Base-by-base conservation (phyloP, 2,888 invertebrate species). In the Elysia crispata region DNA sequence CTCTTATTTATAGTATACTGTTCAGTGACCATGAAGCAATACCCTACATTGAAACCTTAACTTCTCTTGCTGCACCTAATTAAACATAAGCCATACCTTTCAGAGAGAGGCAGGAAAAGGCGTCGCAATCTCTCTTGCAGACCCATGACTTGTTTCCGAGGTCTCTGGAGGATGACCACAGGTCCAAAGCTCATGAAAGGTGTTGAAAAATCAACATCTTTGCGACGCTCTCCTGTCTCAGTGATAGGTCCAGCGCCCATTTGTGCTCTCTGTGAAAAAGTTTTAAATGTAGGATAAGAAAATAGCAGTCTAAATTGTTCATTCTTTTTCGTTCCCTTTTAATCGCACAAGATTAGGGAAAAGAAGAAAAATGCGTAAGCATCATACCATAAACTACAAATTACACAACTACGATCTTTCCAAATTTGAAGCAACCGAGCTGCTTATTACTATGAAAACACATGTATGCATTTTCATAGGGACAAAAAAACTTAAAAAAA, bases 221-320 rank as follows among this genome's bases (percentile, higher is more conserved):
- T 18, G 8, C 81, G 60, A 15, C 89, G 79, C 1, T 33, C 50
- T 3, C 77, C 69, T 1, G 87, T 87, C 8, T 87, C 83, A 1
- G 89, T 89, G 23, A 90, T 72, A 0, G 88, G 85, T 1, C 83
- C 89, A 0, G 87, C 89, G 1, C 86, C 85, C 62, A 88, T 76
- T 20, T 88, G 86, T 0, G 84, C 86, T 64, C 76, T 77, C 90
- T 90, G 80, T 11, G 74, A 25, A 30, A 60, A n/a, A 30, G 5
- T 72, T 25, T 30, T 3, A 41, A 1, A n/a, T 20, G 13, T 5
- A 25, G 25, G 15, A 50, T 60, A 31, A 31, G 15, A 54, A 23
- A n/a, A n/a, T n/a, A n/a, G n/a, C n/a, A n/a, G n/a, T n/a, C n/a
- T n/a, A n/a, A n/a, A n/a, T n/a, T n/a, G n/a, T n/a, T n/a, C n/a